Conservation (phyloP, 2,888 invertebrate species). For the Beris chalybata region DNA sequence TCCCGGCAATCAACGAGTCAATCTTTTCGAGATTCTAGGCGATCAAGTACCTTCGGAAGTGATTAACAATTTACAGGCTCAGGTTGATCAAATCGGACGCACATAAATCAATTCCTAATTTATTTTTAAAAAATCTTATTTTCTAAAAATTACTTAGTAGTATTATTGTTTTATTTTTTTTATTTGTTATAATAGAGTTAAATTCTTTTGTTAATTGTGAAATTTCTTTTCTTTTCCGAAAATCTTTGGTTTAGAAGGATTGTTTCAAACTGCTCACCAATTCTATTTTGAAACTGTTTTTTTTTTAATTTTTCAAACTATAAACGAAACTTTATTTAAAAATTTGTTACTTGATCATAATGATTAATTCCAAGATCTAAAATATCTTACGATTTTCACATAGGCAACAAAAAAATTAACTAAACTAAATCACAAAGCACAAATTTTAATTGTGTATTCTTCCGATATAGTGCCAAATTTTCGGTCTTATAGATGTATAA, state of each 20-base stretch:
- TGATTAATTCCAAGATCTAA: background rate
- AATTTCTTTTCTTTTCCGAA: background rate
- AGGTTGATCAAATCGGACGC: slow-evolving; percentile 81
- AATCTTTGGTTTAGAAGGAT: too few species aligned
- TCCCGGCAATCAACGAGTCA: slow-evolving; percentile 81
- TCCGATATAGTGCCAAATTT: slow-evolving; percentile 27
- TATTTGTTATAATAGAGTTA: slow-evolving; percentile 7
- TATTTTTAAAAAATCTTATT: background rate
- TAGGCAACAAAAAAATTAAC: slow-evolving; percentile 11
- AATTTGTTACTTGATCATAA: slow-evolving; percentile 1
- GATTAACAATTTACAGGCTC: slow-evolving; percentile 82
- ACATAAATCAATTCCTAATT: slow-evolving; percentile 54
- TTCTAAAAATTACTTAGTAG: slow-evolving; percentile 13
- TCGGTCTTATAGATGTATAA: background rate
- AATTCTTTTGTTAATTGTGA: slow-evolving; percentile 8
- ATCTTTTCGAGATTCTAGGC: slow-evolving; percentile 80
- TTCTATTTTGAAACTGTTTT: background rate
- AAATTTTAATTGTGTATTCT: slow-evolving; percentile 30
- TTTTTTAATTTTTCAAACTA: too few species aligned
- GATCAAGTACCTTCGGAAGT: slow-evolving; percentile 86
- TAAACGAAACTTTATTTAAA: too few species aligned
- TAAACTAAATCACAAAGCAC: slow-evolving; percentile 20
- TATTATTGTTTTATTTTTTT: slow-evolving; percentile 14
- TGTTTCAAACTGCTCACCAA: background rate
- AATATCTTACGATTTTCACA: background rate